Percentiles rank a stretch among this genome's conserved stretches.
These are phyloP conservation scores for Allobates femoralis DNA, from an alignment of 2,797 vertebrate genomes.

Conservation along the genomic window DNA sequence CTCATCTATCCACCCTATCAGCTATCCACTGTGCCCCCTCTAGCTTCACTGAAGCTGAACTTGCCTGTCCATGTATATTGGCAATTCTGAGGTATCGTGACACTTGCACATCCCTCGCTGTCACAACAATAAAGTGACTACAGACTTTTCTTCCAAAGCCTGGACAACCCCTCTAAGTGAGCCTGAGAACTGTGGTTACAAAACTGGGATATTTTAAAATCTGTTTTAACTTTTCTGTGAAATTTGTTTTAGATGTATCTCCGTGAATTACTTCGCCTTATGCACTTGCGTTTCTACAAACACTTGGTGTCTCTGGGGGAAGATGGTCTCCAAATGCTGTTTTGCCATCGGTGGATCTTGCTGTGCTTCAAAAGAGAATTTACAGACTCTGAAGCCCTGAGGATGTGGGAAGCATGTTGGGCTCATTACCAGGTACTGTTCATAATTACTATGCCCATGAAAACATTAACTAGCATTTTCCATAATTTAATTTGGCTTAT, in stretches of 20 bases:
- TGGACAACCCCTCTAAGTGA: too few relatives aligned
- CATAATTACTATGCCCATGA: neutral
- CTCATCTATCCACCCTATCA: too few relatives aligned
- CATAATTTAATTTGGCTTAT: too few relatives aligned
- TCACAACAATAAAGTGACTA: too few relatives aligned
- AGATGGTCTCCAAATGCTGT: slow-evolving; percentile 96
- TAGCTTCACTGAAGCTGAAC: too few relatives aligned
- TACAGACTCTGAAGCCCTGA: slow-evolving; percentile 91
- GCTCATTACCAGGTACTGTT: slow-evolving; percentile 94
- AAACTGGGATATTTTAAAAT: neutral
- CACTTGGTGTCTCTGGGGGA: slow-evolving; percentile 90
- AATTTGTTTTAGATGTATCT: slow-evolving; percentile 85
- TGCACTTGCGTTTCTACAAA: slow-evolving; percentile 88
- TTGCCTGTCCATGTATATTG: too few relatives aligned
- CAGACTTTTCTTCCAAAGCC: too few relatives aligned
- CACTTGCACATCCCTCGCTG: too few relatives aligned
- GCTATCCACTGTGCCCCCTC: too few relatives aligned
- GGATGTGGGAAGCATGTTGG: slow-evolving; percentile 99
- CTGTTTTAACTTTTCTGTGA: too few relatives aligned
- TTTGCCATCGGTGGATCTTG: slow-evolving; percentile 98
- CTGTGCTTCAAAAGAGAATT: slow-evolving; percentile 98
- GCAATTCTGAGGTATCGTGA: too few relatives aligned
- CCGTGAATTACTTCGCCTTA: slow-evolving; percentile 91
- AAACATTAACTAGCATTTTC: neutral
- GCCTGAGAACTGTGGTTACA: neutral